Conservation (phyloP, 2,888 invertebrate genomes). For the Oxystoma pomonae region DNA sequence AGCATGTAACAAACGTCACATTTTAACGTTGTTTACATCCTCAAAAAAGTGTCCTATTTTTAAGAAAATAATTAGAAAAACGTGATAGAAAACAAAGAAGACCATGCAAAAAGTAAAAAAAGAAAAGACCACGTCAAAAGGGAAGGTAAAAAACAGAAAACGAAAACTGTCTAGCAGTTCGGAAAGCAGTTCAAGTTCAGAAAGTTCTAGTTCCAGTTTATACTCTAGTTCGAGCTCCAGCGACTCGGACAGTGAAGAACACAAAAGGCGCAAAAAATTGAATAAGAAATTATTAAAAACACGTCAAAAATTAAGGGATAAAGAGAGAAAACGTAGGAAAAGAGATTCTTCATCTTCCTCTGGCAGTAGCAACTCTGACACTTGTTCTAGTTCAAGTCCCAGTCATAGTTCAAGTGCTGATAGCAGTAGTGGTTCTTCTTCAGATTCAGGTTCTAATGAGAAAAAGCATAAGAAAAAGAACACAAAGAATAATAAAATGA, state of each 20-base stretch:
- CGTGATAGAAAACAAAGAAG: slow-evolving; percentile 8
- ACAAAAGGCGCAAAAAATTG: slow-evolving; percentile 12
- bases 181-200: not conserved
- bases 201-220: slow-evolving; percentile 8
- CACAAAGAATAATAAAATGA: slow-evolving; percentile 7
- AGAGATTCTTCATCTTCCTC: slow-evolving; percentile 12
- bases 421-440: slow-evolving; percentile 10
- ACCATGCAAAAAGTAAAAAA: slow-evolving; percentile 14
- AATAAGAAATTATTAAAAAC: slow-evolving; percentile 1
- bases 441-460: slow-evolving; percentile 11
- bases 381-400: not conserved
- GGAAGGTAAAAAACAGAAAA: slow-evolving; percentile 9
- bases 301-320: slow-evolving; percentile 4
- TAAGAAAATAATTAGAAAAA: not conserved
- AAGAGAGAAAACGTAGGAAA: slow-evolving; percentile 10
- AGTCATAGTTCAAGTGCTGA: not conserved
- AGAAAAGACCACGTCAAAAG: slow-evolving; percentile 7
- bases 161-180: slow-evolving; percentile 6
- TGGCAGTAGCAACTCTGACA: not conserved
- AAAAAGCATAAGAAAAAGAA: slow-evolving; percentile 20
- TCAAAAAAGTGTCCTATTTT: not conserved
- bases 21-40: not conserved
- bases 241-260: slow-evolving; percentile 11
- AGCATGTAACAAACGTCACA: not conserved
- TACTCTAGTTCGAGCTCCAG: slow-evolving; percentile 11